These are phyloP conservation scores for Eugnorisma glareosa DNA, from an alignment of 2,888 invertebrate genomes.

Conservation along the genomic window DNA sequence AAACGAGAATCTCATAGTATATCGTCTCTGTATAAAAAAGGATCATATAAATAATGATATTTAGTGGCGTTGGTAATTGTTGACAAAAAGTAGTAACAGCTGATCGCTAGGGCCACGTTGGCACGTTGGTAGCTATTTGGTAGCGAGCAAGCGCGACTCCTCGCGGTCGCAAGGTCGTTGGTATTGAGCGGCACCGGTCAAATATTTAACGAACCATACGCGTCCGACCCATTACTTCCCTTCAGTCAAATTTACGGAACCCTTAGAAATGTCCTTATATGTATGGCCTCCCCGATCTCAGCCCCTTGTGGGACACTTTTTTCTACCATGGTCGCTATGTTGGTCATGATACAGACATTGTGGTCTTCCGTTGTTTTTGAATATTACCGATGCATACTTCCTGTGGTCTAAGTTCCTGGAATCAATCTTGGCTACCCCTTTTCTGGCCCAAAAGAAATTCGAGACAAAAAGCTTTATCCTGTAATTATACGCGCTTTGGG, in stretches of 20 bases:
- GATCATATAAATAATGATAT: neutral
- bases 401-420: slow-evolving; percentile 24
- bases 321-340: slow-evolving; percentile 7
- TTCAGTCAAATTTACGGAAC: slow-evolving; percentile 60
- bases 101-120: slow-evolving; percentile 76
- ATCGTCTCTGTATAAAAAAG: neutral
- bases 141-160: slow-evolving; percentile 78
- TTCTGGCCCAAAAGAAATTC: slow-evolving; percentile 23
- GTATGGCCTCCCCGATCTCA: slow-evolving; percentile 28
- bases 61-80: slow-evolving; percentile 57
- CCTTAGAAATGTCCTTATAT: slow-evolving; percentile 47
- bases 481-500: neutral
- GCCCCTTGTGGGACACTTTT: slow-evolving; percentile 1
- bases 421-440: slow-evolving; percentile 26
- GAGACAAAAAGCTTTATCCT: slow-evolving; percentile 7
- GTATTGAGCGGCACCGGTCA: slow-evolving; percentile 83
- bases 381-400: slow-evolving; percentile 53
- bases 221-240: slow-evolving; percentile 65
- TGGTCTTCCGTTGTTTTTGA: slow-evolving; percentile 72
- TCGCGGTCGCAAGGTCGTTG: slow-evolving; percentile 79
- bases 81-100: slow-evolving; percentile 75
- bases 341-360: slow-evolving; percentile 34
- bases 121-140: slow-evolving; percentile 76
- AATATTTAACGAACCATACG: slow-evolving; percentile 79
- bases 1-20: neutral